A percentile compares a stretch with the other conserved stretches of the same genome.
Evolutionary conservation across 2,113 vertebrate genomes (phyloP).

Genomic region (Peromyscus leucopus): DNA sequence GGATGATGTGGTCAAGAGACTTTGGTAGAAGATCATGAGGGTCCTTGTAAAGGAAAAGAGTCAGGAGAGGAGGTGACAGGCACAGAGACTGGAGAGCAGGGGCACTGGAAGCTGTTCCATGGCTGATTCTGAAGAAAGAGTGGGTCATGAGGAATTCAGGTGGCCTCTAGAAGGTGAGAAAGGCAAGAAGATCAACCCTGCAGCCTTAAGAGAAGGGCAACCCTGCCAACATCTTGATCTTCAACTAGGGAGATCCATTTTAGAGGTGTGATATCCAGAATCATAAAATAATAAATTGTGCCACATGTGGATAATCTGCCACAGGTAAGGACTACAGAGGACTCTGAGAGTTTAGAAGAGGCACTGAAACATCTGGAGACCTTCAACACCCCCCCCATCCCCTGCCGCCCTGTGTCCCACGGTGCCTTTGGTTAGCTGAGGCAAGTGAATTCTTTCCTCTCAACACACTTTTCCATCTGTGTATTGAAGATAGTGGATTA

Average conservation of each 20-base stretch:
- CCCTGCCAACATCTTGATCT: not conserved
- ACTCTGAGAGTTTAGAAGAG: not conserved
- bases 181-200: not conserved
- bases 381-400: not conserved
- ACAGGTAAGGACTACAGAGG: not conserved
- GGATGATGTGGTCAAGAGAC: not conserved
- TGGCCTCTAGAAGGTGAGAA: not conserved
- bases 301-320: not conserved
- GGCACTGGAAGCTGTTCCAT: not conserved
- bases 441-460: not conserved
- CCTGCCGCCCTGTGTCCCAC: too few relatives aligned
- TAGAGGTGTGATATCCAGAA: not conserved
- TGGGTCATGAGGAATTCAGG: not conserved
- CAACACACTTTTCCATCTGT: not conserved
- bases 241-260: not conserved
- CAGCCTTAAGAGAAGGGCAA: not conserved
- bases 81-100: not conserved
- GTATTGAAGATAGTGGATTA: not conserved
- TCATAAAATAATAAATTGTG: not conserved
- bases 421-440: not conserved
- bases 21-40: not conserved
- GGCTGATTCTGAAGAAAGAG: not conserved
- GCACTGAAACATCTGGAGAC: not conserved
- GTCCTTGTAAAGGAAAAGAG: not conserved
- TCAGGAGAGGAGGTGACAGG: not conserved